Evolutionary conservation across 1,140 invertebrate genomes (phyloP).

Genomic region (Heterodera schachtii): DNA sequence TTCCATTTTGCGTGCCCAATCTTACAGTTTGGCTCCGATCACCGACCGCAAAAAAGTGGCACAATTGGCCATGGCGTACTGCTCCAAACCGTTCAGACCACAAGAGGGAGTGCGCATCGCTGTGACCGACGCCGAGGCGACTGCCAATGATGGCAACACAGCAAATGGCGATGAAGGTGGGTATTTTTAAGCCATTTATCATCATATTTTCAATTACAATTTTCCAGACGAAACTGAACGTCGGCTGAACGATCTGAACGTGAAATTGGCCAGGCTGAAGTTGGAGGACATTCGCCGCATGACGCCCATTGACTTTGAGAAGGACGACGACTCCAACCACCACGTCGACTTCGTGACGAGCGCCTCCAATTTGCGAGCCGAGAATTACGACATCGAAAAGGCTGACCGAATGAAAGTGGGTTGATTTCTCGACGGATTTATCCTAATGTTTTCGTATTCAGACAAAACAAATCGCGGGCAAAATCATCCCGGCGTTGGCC

Average conservation of each 20-base stretch:
- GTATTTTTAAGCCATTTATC: not conserved
- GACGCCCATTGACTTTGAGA: constrained; percentile 86
- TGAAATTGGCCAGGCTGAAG: constrained; percentile 55
- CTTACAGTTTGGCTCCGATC: constrained; percentile 81
- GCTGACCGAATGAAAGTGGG: constrained; percentile 84
- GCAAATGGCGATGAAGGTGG: constrained; percentile 12
- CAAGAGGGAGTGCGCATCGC: constrained; percentile 92
- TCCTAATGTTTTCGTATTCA: constrained; percentile 40
- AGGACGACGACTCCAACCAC: constrained; percentile 95
- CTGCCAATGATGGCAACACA: constrained; percentile 38
- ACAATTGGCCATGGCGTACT: constrained; percentile 71
- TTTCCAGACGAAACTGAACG: constrained; percentile 73
- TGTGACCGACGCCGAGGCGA: constrained; percentile 89
- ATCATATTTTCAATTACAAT: not conserved
- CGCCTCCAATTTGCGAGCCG: constrained; percentile 89
- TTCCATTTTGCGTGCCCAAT: constrained; percentile 87
- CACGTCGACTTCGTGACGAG: constrained; percentile 99
- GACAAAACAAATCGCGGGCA: constrained; percentile 95
- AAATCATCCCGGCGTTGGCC: constrained; percentile 98
- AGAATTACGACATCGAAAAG: constrained; percentile 89
- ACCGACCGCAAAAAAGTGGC: constrained; percentile 75
- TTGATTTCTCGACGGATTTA: constrained; percentile 52
- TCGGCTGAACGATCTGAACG: constrained; percentile 72
- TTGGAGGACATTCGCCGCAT: constrained; percentile 72
- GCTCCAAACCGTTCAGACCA: constrained; percentile 85